Evolutionary conservation across 1,140 invertebrate genomes (phyloP).

Genomic region (Microvelia longipes): DNA sequence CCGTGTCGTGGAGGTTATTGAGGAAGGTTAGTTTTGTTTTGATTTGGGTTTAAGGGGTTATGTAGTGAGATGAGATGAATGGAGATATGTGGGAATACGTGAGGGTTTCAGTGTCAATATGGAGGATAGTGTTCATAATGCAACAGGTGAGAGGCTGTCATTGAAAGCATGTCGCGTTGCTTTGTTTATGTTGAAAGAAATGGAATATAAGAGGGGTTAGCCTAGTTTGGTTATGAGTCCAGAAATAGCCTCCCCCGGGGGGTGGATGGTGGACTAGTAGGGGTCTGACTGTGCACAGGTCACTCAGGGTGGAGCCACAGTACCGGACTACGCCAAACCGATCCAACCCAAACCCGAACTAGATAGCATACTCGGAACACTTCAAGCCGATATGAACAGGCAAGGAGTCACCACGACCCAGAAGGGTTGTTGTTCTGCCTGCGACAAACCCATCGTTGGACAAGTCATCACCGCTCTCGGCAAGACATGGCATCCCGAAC

Average conservation of each 20-base stretch:
- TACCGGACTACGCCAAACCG: slow-evolving; percentile 56
- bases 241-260: background rate
- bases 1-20: too few species aligned
- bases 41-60: too few species aligned
- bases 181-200: too few species aligned
- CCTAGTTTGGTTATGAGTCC: background rate
- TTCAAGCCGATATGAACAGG: slow-evolving; percentile 87
- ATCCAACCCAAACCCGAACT: slow-evolving; percentile 36
- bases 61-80: too few species aligned
- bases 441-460: slow-evolving; percentile 94
- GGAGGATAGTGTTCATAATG: too few species aligned
- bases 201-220: slow-evolving; percentile 5
- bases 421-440: slow-evolving; percentile 94
- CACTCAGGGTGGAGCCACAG: slow-evolving; percentile 29
- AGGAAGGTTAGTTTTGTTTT: too few species aligned
- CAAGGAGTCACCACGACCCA: slow-evolving; percentile 95
- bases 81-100: too few species aligned
- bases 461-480: slow-evolving; percentile 93
- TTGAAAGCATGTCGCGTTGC: too few species aligned
- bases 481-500: slow-evolving; percentile 99
- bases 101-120: too few species aligned
- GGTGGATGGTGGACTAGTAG: slow-evolving; percentile 5
- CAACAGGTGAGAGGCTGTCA: too few species aligned
- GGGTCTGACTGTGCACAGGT: background rate
- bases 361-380: slow-evolving; percentile 83